These are phyloP conservation scores for Drosophila saltans DNA, from an alignment of 1,140 invertebrate genomes.

Conservation along the genomic window DNA sequence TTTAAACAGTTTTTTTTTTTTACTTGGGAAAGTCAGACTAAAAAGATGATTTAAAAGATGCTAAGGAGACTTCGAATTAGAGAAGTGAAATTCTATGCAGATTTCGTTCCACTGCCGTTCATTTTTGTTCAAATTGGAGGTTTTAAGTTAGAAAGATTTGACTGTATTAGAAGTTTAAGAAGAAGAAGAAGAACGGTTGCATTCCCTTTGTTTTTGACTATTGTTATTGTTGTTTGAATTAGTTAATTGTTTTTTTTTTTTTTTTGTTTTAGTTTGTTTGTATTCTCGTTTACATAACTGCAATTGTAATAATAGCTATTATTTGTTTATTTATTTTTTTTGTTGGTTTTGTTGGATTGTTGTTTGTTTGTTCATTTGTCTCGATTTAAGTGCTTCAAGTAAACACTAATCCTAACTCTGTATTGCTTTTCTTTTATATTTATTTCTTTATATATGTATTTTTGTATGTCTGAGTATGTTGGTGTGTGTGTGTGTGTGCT, in stretches of 20 bases:
- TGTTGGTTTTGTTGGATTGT: slow-evolving; percentile 31
- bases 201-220: slow-evolving; percentile 15
- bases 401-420: background rate
- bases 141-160: too few relatives aligned
- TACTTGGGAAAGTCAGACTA: too few relatives aligned
- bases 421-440: background rate
- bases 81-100: too few relatives aligned
- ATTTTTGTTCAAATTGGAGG: too few relatives aligned
- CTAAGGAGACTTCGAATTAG: too few relatives aligned
- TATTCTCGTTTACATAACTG: slow-evolving; percentile 34
- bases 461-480: background rate
- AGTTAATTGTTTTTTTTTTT: slow-evolving; percentile 46
- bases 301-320: slow-evolving; percentile 48
- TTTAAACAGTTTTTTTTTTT: too few relatives aligned
- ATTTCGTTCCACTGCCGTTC: too few relatives aligned
- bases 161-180: too few relatives aligned
- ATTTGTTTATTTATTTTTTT: background rate
- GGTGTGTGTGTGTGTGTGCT: background rate
- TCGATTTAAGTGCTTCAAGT: slow-evolving; percentile 1
- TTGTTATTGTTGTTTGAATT: slow-evolving; percentile 36
- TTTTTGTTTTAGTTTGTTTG: slow-evolving; percentile 40
- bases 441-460: background rate
- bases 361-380: slow-evolving; percentile 28
- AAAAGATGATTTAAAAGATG: too few relatives aligned
- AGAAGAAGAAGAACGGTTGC: too few relatives aligned